A percentile compares a stretch with the other conserved stretches of the same genome.
Evolutionary conservation across 92 coral and sea anemone genomes (phyloP).

Genomic region (Palythoa grandis): DNA sequence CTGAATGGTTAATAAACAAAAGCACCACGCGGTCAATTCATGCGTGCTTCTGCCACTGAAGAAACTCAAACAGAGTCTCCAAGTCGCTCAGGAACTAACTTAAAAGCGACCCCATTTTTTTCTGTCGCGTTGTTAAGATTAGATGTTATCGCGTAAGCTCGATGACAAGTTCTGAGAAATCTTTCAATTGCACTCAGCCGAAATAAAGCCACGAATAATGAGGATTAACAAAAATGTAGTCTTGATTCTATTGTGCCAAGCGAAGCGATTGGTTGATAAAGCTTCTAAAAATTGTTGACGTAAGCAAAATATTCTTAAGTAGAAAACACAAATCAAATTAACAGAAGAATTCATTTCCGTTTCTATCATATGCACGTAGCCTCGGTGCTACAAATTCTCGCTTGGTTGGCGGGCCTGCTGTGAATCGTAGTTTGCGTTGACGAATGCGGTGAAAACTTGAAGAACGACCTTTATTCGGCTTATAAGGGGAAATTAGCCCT

Average conservation of each 20-base stretch:
- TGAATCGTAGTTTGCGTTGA: not conserved
- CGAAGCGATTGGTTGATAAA: conserved; percentile 14
- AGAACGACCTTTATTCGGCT: not conserved
- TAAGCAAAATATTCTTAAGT: not conserved
- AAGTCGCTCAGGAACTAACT: not conserved
- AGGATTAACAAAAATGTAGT: not conserved
- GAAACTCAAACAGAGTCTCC: conserved; percentile 19
- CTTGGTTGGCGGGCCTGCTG: not conserved
- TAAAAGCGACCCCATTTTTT: not conserved
- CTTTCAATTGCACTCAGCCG: not conserved
- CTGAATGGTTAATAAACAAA: conserved; percentile 11
- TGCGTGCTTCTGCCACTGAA: not conserved
- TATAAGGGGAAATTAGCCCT: not conserved
- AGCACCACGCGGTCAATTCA: conserved; percentile 21
- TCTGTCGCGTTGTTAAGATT: not conserved
- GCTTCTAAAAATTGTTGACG: not conserved
- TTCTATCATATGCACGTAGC: not conserved
- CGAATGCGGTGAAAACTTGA: not conserved
- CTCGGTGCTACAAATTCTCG: not conserved
- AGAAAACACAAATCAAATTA: not conserved
- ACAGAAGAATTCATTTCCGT: not conserved
- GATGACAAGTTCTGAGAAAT: conserved; percentile 34
- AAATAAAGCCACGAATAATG: not conserved
- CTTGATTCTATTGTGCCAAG: not conserved
- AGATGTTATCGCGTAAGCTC: conserved; percentile 15